Base-by-base conservation (phyloP, 2,888 invertebrate genomes). In the Mesopsocus fuscifrons region DNA sequence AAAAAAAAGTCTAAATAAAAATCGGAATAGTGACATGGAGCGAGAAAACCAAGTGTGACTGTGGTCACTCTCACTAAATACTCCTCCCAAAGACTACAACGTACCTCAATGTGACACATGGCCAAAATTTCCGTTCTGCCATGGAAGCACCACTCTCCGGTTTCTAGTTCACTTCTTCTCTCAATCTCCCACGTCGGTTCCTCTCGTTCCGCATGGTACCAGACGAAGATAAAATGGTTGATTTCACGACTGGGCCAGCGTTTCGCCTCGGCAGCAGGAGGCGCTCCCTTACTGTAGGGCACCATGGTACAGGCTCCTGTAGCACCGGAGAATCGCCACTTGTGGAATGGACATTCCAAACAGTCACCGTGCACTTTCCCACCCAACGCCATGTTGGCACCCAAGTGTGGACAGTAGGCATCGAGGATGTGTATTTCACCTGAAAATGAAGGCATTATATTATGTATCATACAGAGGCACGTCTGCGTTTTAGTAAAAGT, bases 401-500 rank as follows among this genome's bases (percentile, higher is more conserved):
- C 91, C 50, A 91, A 63, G 56, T 91, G 91, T 0, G 89, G 88
- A 52, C 91, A 91, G 56, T 85, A 87, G 0, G 89, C 87, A 57
- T 89, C 80, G 23, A 88, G 63, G 1, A 81, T 71, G 43, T 75
- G 71, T 0, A 73, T 74, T 3, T 64, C 51, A 0, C 78, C 77
- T 30, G 26, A 26, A 26, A 26, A n/a, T n/a, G n/a, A n/a, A n/a
- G n/a, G n/a, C n/a, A n/a, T n/a, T n/a, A n/a, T n/a, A n/a, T n/a
- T n/a, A n/a, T n/a, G n/a, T n/a, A n/a, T n/a, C n/a, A n/a, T n/a
- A n/a, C n/a, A n/a, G n/a, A n/a, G n/a, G n/a, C n/a, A n/a, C n/a
- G n/a, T n/a, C n/a, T n/a, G n/a, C n/a, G n/a, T n/a, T n/a, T n/a
- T n/a, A n/a, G n/a, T n/a, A n/a, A n/a, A n/a, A n/a, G n/a, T n/a